Conservation (phyloP, 2,113 vertebrate species). For the Callospermophilus lateralis region DNA sequence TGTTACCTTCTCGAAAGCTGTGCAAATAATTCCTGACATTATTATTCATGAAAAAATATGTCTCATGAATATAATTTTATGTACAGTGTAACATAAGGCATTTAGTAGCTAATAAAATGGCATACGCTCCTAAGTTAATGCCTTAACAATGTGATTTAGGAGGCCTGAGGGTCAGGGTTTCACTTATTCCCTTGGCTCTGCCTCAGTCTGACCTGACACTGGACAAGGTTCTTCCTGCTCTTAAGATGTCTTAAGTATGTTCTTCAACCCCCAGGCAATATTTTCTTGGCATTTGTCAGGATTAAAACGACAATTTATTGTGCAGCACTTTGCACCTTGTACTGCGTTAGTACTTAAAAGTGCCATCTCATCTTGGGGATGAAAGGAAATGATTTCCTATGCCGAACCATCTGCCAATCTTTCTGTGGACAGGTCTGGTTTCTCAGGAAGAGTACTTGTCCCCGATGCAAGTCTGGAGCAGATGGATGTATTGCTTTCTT, state of each 20-base stretch:
- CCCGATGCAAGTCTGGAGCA: rapidly evolving
- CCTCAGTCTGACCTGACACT: not conserved
- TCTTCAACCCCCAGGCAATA: not conserved
- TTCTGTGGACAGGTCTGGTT: not conserved
- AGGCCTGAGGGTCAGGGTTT: not conserved
- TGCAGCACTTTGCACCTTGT: not conserved
- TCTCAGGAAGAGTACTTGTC: no score
- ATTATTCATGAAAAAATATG: slow-evolving; percentile 54
- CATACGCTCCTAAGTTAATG: slow-evolving; percentile 17
- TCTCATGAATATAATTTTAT: slow-evolving; percentile 62
- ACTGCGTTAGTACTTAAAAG: not conserved
- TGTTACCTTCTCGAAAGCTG: not conserved
- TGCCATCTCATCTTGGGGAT: not conserved
- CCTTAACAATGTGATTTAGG: not conserved
- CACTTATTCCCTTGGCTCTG: not conserved
- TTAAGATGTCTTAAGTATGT: not conserved
- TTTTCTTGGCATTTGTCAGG: not conserved
- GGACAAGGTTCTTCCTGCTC: not conserved
- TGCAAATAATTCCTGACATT: slow-evolving; percentile 41
- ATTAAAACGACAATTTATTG: not conserved
- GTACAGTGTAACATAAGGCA: slow-evolving; percentile 52
- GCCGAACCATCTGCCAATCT: no score
- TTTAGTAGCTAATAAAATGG: slow-evolving; percentile 53
- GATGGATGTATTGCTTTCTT: not conserved
- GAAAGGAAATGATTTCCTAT: not conserved